Percentiles rank a stretch among this genome's conserved stretches.
Evolutionary conservation across 2,797 vertebrate species (phyloP).

Genomic region (Phrynocephalus forsythii): DNA sequence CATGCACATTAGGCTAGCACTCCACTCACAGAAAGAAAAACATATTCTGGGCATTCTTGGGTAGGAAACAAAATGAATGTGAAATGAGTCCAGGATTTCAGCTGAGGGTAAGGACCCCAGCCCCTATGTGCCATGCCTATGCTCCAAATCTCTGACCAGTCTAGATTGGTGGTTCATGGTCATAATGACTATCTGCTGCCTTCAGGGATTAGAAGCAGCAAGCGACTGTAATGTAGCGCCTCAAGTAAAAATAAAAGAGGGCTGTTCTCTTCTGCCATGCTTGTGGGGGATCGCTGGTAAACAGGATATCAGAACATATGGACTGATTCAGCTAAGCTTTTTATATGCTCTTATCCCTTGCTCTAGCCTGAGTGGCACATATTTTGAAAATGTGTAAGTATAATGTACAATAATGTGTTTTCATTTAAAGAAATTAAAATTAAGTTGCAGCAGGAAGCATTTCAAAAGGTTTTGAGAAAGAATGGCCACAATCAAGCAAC

Average conservation of each 20-base stretch:
- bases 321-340: background rate
- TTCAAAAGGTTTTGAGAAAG: background rate
- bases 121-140: too few species aligned
- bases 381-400: background rate
- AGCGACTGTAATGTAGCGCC: too few species aligned
- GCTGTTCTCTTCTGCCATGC: background rate
- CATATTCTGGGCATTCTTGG: too few species aligned
- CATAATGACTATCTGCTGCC: background rate
- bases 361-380: background rate
- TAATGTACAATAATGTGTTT: too few species aligned
- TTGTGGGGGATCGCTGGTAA: background rate
- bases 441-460: background rate
- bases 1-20: too few species aligned
- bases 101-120: too few species aligned
- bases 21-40: too few species aligned
- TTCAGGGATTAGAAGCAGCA: background rate
- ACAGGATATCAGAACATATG: background rate
- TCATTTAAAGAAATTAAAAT: background rate
- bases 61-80: too few species aligned
- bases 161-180: background rate
- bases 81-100: too few species aligned
- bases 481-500: background rate
- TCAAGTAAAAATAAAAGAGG: background rate
- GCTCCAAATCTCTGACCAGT: too few species aligned
- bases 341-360: background rate